Base-by-base conservation (phyloP, 2,888 invertebrate genomes). In the Drosophila diplacantha region DNA sequence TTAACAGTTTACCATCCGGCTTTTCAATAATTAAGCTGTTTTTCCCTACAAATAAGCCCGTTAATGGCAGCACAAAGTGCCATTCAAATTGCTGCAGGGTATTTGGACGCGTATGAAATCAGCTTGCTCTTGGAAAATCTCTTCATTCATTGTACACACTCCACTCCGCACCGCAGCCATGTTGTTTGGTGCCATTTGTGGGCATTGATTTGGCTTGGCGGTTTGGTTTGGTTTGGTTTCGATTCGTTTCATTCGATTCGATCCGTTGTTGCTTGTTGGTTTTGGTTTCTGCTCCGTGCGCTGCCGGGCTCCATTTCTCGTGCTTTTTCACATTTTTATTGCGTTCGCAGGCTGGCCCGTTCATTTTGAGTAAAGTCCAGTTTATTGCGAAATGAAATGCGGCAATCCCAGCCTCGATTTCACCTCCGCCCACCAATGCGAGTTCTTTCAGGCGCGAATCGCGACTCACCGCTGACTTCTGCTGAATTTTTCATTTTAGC, bases 131-230 rank as follows among this genome's bases (percentile, higher is more conserved):
- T 6, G 56, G 31, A 44, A 58, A 56, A 18, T 41, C 50, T 60
- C 16, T 35, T 57, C 57, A 39, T 41, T 60, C 50, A 50, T 35
- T 41, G 49, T 11, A 20, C 29, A 35, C 47, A n/a, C 38, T 24
- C n/a, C 51, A 20, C 51, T 31, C 51, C 20, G 16, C n/a, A 31
- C 50, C 60, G 51, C 61, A 60, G 35, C 61, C 61, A 53, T 66
- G 58, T 58, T 57, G 58, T 56, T 62, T 64, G 63, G 60, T 66
- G 71, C 63, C 71, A 52, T 71, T 72, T 71, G 75, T 52, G 65
- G 63, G 54, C 70, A 69, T 74, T 81, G 74, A 71, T 75, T 78
- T 81, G 74, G 74, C 59, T 74, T 69, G 61, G 75, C 68, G 70
- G 59, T 63, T 72, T 57, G 50, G 50, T 65, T 59, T 29, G 59